A percentile compares a stretch with the other conserved stretches of the same genome.
Conservation (phyloP, 2,888 invertebrate genomes). For the Busseola fusca region DNA sequence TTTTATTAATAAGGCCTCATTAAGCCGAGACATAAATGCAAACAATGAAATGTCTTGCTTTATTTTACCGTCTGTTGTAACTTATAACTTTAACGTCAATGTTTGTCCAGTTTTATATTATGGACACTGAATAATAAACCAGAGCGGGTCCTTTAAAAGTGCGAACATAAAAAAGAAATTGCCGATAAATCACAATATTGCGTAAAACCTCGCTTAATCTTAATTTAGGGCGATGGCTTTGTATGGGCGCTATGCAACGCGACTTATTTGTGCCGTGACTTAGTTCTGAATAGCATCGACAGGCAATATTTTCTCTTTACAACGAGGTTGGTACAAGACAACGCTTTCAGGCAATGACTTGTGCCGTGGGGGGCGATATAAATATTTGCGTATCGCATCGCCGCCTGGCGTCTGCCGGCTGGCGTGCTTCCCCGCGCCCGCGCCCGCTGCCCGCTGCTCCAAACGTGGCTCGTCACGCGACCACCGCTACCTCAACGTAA, state of each 20-base stretch:
- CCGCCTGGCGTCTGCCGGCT: constrained; percentile 62
- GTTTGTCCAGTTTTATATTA: constrained; percentile 39
- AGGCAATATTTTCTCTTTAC: constrained; percentile 81
- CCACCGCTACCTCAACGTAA: constrained; percentile 71
- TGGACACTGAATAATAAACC: constrained; percentile 42
- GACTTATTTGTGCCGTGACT: constrained; percentile 75
- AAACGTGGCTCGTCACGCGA: constrained; percentile 79
- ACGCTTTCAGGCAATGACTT: constrained; percentile 86
- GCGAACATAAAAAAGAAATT: constrained; percentile 58
- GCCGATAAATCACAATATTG: constrained; percentile 66
- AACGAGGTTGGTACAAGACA: constrained; percentile 80
- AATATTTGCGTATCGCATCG: constrained; percentile 85
- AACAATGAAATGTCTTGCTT: constrained; percentile 37
- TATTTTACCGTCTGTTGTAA: constrained; percentile 25
- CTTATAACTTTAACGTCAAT: constrained; percentile 29
- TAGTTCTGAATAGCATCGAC: constrained; percentile 79
- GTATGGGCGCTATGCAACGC: constrained; percentile 66
- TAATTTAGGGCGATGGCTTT: constrained; percentile 69
- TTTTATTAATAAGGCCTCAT: constrained; percentile 52
- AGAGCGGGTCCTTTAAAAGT: constrained; percentile 43
- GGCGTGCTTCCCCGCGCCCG: constrained; percentile 61
- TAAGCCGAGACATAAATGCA: constrained; percentile 59
- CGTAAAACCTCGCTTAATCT: constrained; percentile 73
- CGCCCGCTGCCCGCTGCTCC: constrained; percentile 63
- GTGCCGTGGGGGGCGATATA: constrained; percentile 76